Evolutionary conservation across 2,797 vertebrate species (phyloP).

Genomic region (Pseudomugil gertrudae): DNA sequence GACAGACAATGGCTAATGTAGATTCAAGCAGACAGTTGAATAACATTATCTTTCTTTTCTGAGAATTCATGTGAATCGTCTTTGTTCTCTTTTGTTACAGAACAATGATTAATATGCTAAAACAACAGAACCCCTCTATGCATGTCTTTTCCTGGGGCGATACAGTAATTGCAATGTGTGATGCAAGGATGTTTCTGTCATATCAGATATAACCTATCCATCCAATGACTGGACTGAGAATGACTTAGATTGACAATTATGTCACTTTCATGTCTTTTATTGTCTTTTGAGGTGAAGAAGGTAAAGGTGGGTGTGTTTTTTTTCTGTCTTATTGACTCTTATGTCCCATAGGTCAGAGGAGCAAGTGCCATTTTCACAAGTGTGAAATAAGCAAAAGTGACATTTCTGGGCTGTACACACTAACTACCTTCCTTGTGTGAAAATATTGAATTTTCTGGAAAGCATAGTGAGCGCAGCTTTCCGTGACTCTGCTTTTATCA

Average conservation of each 20-base stretch:
- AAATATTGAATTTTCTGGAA: constrained; percentile 54
- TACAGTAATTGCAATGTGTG: constrained; percentile 15
- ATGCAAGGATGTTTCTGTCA: constrained; percentile 25
- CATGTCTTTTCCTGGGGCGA: constrained; percentile 2
- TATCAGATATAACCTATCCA: constrained; percentile 16
- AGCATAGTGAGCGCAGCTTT: constrained; percentile 28
- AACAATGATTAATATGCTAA: constrained; percentile 49
- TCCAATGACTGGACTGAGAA: neutral
- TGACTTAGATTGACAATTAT: neutral
- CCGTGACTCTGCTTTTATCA: constrained; percentile 41
- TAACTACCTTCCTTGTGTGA: constrained; percentile 30
- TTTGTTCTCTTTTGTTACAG: constrained; percentile 34
- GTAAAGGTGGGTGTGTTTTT: constrained; percentile 7
- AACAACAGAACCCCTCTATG: constrained; percentile 29
- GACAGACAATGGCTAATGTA: constrained; percentile 68
- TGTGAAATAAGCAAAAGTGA: constrained; percentile 38
- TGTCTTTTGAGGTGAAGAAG: constrained; percentile 21
- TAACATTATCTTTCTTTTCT: constrained; percentile 65
- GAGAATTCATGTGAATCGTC: constrained; percentile 39
- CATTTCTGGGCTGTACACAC: constrained; percentile 32
- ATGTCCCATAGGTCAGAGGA: constrained; percentile 16
- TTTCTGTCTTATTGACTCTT: constrained; percentile 13
- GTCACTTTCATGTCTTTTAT: constrained; percentile 6
- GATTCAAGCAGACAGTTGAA: constrained; percentile 71
- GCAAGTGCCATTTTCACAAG: constrained; percentile 31